Evolutionary conservation across 2,113 vertebrate genomes (phyloP), one percentile per base, ranked within the genome.

Genomic region (Malurus elegans): DNA sequence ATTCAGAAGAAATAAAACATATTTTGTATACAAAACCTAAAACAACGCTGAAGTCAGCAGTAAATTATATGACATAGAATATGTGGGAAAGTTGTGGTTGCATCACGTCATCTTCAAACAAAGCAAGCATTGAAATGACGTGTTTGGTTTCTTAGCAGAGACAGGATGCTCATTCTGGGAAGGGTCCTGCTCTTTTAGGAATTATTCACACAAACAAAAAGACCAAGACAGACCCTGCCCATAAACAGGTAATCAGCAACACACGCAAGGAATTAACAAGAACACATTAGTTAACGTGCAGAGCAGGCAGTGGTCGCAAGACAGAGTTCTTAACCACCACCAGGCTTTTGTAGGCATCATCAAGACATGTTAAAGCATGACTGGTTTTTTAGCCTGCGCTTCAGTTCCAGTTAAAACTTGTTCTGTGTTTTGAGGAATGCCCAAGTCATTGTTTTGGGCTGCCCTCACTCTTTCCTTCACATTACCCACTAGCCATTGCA

Each of bases 401-500:
- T 92, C 72, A 83, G 19, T 90, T 86, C 94, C 81, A 78, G 93
- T 92, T 86, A 64, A 74, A 74, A 93, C 94, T 90, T 83, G 95
- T 38, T 75, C 85, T 70, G 57, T 61, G 60, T 85, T 93, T 92
- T 69, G 88, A 92, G 69, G 56, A 83, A 92, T 56, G 57, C 18
- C 70, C 20, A 56, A 80, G 54, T 92, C 11, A 79, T 71, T 65
- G 67, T 90, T 95, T 89, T 31, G 69, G 72, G 47, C 75, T 88
- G 90, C 29, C 36, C 51, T 71, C 72, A 44, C 16, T 80, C 81
- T 72, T 73, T 51, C 78, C 38, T 78, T 90, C 34, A 60, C 12
- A 31, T 26, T 54, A 60, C n/a, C 83, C 69, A 66, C 51, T 90
- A 81, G 32, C 26, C 64, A 85, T 44, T 88, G 20, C 28, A 79